phyloP scores from a whole-genome alignment of 2,797 vertebrate genomes.

The Cuculus canorus region DNA sequence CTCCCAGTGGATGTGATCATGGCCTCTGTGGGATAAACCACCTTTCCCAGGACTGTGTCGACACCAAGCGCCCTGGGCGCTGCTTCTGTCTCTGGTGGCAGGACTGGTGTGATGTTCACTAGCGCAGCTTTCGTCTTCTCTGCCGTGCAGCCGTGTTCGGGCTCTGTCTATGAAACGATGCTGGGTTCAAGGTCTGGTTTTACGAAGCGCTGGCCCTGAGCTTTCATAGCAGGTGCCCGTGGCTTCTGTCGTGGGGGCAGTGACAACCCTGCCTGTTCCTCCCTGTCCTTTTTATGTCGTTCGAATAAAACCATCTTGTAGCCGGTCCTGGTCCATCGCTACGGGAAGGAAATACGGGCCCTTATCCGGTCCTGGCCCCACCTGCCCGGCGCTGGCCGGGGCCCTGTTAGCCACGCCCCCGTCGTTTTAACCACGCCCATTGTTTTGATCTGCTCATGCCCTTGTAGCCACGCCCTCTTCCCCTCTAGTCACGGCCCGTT shows the following conservation, averaged over 20 bases:
- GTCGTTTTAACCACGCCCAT: no score
- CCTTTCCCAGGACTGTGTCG: neutral
- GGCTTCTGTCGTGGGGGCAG: neutral
- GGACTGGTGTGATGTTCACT: neutral
- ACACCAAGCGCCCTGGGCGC: neutral
- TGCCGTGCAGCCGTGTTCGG: neutral
- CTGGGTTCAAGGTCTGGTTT: neutral
- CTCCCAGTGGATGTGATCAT: conserved; percentile 80
- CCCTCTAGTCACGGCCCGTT: no score
- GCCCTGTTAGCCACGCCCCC: no score
- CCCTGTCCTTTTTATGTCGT: neutral
- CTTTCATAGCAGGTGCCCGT: neutral
- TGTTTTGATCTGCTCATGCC: no score
- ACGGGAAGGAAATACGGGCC: no score
- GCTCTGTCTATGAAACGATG: neutral
- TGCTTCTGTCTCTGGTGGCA: neutral
- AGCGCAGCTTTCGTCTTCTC: neutral
- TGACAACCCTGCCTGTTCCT: neutral
- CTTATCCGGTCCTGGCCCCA: no score
- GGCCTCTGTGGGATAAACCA: conserved; percentile 78
- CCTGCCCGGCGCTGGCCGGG: no score
- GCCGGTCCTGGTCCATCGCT: neutral
- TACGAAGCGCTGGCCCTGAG: neutral
- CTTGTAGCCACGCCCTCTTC: no score
- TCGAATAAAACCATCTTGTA: neutral